phyloP scores from a whole-genome alignment of 2,797 vertebrate genomes.

The Pyrocephalus nanus region DNA sequence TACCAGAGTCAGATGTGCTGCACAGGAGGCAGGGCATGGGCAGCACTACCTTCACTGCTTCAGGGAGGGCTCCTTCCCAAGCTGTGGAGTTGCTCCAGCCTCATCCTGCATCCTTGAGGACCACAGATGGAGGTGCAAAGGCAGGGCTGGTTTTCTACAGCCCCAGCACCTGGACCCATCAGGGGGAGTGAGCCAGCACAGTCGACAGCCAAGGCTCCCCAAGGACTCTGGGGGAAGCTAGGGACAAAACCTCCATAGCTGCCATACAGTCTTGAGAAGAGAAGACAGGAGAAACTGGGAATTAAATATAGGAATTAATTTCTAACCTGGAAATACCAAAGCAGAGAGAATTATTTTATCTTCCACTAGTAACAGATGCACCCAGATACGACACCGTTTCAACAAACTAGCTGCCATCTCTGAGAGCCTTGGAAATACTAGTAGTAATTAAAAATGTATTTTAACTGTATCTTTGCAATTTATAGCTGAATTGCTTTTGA shows the following conservation, averaged over 20 bases:
- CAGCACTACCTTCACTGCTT: not conserved
- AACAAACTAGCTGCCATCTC: not conserved
- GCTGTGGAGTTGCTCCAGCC: not conserved
- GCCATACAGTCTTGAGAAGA: not conserved
- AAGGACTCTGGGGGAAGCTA: not conserved
- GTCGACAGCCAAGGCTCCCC: not conserved
- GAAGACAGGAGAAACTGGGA: not conserved
- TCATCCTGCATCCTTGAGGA: not conserved
- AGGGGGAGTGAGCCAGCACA: not conserved
- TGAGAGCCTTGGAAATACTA: not conserved
- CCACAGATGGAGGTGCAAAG: not conserved
- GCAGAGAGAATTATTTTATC: not conserved
- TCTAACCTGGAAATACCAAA: not conserved
- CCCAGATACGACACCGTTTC: fast-evolving
- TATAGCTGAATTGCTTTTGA: not conserved
- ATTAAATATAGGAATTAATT: not conserved
- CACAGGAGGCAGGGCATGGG: not conserved
- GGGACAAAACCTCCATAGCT: not conserved
- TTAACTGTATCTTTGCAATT: not conserved
- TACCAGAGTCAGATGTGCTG: not conserved
- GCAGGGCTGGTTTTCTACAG: not conserved
- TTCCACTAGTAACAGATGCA: not conserved
- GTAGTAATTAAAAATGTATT: constrained; percentile 18
- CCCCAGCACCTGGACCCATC: not conserved
- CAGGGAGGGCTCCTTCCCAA: not conserved